Conservation (phyloP, 1,140 invertebrate genomes). For the Micrasema longulum region DNA sequence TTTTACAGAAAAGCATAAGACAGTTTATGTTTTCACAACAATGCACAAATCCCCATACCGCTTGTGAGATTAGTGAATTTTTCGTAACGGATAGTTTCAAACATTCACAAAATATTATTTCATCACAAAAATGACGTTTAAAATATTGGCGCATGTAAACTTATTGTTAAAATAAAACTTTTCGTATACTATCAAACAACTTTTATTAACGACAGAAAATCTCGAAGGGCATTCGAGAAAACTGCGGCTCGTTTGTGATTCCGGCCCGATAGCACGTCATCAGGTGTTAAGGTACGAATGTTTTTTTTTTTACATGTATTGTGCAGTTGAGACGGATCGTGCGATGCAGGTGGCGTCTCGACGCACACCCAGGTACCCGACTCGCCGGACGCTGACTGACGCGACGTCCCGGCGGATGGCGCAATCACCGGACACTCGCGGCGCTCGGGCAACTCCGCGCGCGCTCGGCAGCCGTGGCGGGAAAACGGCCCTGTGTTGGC, state of each 20-base stretch:
- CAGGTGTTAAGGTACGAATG: constrained; percentile 15
- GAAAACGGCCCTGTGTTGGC: constrained; percentile 36
- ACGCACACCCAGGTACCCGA: constrained; percentile 40
- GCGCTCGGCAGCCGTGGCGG: constrained; percentile 43
- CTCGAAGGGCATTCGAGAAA: neutral
- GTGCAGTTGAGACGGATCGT: constrained; percentile 18
- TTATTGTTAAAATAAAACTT: constrained; percentile 4
- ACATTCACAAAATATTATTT: neutral
- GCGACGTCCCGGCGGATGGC: constrained; percentile 37
- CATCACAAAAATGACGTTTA: constrained; percentile 27
- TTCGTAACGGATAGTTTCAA: too few species aligned
- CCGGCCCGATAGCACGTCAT: constrained; percentile 3
- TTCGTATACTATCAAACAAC: too few species aligned
- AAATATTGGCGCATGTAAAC: neutral
- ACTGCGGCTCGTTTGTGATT: neutral
- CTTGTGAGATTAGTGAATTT: too few species aligned
- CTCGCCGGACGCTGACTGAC: constrained; percentile 48
- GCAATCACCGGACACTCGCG: constrained; percentile 46
- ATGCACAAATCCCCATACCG: neutral
- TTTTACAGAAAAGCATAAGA: neutral
- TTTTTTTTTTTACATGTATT: constrained; percentile 9
- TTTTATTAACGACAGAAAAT: neutral
- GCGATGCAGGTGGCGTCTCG: constrained; percentile 42
- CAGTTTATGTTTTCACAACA: constrained; percentile 12
- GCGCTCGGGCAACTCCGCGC: constrained; percentile 40